Evolutionary conservation across 2,113 vertebrate species (phyloP).

Genomic region (Seriola dumerili): DNA sequence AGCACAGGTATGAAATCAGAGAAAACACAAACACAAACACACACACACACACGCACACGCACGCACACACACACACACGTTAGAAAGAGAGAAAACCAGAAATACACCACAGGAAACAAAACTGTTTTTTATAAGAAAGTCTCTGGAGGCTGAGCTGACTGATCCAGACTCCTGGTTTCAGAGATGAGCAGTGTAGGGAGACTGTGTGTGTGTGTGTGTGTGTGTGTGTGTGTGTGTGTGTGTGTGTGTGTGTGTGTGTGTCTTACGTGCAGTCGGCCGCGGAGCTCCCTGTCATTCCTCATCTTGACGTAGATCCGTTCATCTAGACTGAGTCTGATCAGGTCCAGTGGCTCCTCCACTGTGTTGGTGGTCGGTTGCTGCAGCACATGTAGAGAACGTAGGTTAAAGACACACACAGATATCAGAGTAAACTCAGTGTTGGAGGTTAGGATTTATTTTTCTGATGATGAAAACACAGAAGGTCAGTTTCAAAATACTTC

Average conservation of each 20-base stretch:
- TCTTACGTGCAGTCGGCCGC: constrained; percentile 94
- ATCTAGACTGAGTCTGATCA: constrained; percentile 96
- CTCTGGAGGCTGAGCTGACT: neutral
- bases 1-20: neutral
- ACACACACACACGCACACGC: no score
- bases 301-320: constrained; percentile 99
- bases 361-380: constrained; percentile 96
- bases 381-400: neutral
- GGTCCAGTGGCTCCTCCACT: constrained; percentile 95
- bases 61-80: neutral
- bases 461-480: no score
- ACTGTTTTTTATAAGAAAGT: neutral
- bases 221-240: no score
- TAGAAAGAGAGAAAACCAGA: neutral
- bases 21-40: neutral
- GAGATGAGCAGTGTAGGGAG: neutral
- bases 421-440: neutral
- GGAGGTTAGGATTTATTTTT: no score
- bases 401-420: neutral
- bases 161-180: neutral
- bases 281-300: constrained; percentile 96
- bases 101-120: neutral
- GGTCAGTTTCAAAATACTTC: no score
- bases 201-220: neutral
- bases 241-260: neutral